Conservation (phyloP, 1,140 invertebrate species). For the Octopus sinensis region DNA sequence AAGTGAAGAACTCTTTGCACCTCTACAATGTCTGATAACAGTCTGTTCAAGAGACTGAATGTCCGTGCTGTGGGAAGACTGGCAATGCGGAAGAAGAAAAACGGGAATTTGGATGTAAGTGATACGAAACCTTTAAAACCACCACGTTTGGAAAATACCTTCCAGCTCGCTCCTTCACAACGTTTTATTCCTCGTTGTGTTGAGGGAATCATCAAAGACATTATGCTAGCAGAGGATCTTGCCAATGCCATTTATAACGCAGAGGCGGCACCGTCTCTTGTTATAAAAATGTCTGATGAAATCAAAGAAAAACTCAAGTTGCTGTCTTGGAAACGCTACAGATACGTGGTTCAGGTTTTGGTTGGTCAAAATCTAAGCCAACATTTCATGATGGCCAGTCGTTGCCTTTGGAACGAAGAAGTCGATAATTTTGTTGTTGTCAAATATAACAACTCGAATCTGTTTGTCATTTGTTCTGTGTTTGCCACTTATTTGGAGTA, state of each 20-base stretch:
- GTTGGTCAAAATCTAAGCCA: conserved; percentile 43
- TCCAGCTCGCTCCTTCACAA: conserved; percentile 29
- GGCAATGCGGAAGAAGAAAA: background rate
- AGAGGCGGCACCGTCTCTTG: conserved; percentile 22
- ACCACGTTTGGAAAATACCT: conserved; percentile 33
- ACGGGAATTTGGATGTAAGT: conserved; percentile 1
- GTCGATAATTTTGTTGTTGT: conserved; percentile 44
- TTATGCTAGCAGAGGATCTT: conserved; percentile 28
- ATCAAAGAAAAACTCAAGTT: conserved; percentile 38
- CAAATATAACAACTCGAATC: conserved; percentile 36
- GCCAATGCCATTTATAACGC: conserved; percentile 32
- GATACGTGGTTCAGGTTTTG: conserved; percentile 43
- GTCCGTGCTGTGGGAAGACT: background rate
- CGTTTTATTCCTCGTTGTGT: conserved; percentile 29
- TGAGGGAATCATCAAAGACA: conserved; percentile 32
- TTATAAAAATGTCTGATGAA: conserved; percentile 29
- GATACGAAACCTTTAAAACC: background rate
- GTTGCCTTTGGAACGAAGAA: conserved; percentile 47
- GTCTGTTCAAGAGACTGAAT: background rate
- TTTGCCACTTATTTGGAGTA: conserved; percentile 50
- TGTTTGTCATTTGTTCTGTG: conserved; percentile 48
- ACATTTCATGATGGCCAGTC: conserved; percentile 41
- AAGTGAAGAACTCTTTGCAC: too few relatives aligned
- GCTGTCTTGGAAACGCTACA: conserved; percentile 42
- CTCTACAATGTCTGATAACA: background rate